Base-by-base conservation (phyloP, 2,797 vertebrate genomes). In the Heliangelus exortis region DNA sequence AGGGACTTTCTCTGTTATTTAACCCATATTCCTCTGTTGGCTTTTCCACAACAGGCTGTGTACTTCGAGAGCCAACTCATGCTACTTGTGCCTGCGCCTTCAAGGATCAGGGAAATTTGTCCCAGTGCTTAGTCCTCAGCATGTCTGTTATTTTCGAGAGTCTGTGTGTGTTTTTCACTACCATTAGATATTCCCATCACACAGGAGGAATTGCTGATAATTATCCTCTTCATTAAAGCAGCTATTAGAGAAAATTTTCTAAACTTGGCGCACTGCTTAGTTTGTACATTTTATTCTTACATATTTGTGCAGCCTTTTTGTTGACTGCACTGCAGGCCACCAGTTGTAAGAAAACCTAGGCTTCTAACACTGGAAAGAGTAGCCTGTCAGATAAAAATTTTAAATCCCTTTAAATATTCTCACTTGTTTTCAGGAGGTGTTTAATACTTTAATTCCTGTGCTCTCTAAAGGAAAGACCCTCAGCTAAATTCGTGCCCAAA, bases 181-280 rank as follows among this genome's bases (percentile, higher is more conserved):
- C 65, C 23, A 13, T 61, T 53, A 78, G 15, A 25, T 33, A 29
- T 75, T 78, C 76, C 45, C 9, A 3, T 69, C 0, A 0, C 26
- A 9, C 66, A 86, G 48, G 62, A 89, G 51, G 90, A 86, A 61
- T 67, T 47, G 45, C 50, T 67, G 71, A 31, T 76, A 87, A 93
- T 89, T 86, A 87, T 25, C 48, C 59, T 90, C 84, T 86, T 91
- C 62, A 90, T 74, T 86, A 92, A 91, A 15, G 54, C 15, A 34
- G 48, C 33, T 93, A 7, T 80, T 75, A 66, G 50, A 55, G 41
- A 74, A 41, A 65, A 65, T 48, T 63, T 63, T 69, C 72, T 72
- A 61, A 80, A 58, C 41, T 58, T 72, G 50, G 41, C 3, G 2
- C 80, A 58, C 54, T 83, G 89, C 68, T 95, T 61, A 66, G 39